These are phyloP conservation scores for Agrenia bidenticulata DNA, from an alignment of 2,888 invertebrate species.

Conservation along the genomic window DNA sequence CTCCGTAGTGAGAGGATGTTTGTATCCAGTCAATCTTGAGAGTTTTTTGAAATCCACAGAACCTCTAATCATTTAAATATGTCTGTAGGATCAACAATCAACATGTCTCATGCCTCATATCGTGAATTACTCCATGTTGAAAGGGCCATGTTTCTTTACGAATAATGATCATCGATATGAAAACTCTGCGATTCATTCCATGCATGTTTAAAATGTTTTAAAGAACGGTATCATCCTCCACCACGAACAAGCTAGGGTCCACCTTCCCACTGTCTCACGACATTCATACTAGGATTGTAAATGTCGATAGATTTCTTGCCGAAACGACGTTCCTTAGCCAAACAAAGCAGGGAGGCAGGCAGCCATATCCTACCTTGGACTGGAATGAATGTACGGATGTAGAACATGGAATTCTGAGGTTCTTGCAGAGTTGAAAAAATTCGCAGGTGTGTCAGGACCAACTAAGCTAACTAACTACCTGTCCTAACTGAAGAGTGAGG, in stretches of 20 bases:
- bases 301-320: too few relatives aligned
- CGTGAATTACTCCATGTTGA: too few relatives aligned
- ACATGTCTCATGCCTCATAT: not conserved
- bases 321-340: too few relatives aligned
- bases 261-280: too few relatives aligned
- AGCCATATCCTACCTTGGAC: not conserved
- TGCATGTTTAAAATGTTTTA: too few relatives aligned
- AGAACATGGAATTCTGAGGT: not conserved
- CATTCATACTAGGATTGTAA: too few relatives aligned
- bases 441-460: constrained; percentile 7
- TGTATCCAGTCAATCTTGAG: constrained; percentile 1
- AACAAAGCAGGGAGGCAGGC: too few relatives aligned
- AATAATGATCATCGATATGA: too few relatives aligned
- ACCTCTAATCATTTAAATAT: not conserved
- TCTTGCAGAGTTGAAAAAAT: not conserved
- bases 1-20: constrained; percentile 7
- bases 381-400: not conserved
- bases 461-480: not conserved
- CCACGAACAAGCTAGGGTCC: too few relatives aligned
- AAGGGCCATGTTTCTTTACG: too few relatives aligned
- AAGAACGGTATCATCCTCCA: too few relatives aligned
- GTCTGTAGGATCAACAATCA: constrained; percentile 1
- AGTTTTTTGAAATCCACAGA: not conserved
- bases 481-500: not conserved
- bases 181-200: too few relatives aligned